Percentiles rank a stretch among this genome's conserved stretches.
These are phyloP conservation scores for Corythucha ciliata DNA, from an alignment of 2,888 invertebrate species.

Conservation along the genomic window DNA sequence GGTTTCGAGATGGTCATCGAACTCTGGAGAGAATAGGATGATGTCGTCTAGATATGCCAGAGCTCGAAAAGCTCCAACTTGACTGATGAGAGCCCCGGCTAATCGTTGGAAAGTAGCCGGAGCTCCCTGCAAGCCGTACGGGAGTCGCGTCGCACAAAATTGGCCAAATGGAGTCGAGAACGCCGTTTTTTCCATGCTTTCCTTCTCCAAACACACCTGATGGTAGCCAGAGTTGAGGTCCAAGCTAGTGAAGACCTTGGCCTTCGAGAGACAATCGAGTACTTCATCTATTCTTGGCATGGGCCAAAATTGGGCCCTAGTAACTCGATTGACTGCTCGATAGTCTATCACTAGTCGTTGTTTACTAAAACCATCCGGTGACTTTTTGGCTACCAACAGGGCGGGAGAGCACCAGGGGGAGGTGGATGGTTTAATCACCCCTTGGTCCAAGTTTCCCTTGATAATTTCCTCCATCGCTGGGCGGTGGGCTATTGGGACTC, in stretches of 20 bases:
- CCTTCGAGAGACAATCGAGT: too few relatives aligned
- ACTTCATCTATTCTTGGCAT: too few relatives aligned
- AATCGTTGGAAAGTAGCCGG: conserved; percentile 28
- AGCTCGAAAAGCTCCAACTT: conserved; percentile 24
- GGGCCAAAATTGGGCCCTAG: too few relatives aligned
- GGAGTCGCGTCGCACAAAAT: conserved; percentile 30
- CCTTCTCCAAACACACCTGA: too few relatives aligned
- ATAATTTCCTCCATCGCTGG: neutral
- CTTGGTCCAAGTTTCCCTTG: neutral
- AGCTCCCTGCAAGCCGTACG: conserved; percentile 29
- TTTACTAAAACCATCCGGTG: too few relatives aligned
- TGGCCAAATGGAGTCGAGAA: neutral
- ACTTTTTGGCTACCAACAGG: neutral
- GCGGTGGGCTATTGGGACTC: too few relatives aligned
- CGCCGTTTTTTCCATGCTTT: neutral
- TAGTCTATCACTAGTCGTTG: too few relatives aligned
- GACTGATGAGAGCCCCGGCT: conserved; percentile 26
- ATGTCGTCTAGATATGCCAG: conserved; percentile 20
- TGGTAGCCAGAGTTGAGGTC: too few relatives aligned
- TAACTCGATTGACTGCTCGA: too few relatives aligned
- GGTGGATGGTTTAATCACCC: neutral
- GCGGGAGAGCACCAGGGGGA: neutral
- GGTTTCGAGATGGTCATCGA: neutral
- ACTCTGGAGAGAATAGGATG: conserved; percentile 9
- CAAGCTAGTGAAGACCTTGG: too few relatives aligned